A percentile compares a stretch with the other conserved stretches of the same genome.
Conservation (phyloP, 2,888 invertebrate species). For the Drosophila incognita region DNA sequence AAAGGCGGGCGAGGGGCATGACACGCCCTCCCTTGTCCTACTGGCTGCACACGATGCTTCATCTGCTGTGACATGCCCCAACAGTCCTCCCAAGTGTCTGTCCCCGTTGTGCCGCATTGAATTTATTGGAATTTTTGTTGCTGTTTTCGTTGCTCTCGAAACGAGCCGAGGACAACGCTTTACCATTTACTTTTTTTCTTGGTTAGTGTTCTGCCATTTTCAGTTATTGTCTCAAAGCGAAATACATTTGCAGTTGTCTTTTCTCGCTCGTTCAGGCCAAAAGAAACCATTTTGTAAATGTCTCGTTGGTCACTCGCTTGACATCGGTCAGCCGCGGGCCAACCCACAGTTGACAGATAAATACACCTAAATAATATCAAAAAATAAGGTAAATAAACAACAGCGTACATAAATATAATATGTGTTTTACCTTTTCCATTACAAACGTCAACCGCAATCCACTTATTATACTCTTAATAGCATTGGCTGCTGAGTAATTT, state of each 20-base stretch:
- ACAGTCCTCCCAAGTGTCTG: constrained; percentile 78
- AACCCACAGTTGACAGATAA: constrained; percentile 46
- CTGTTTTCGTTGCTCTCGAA: constrained; percentile 37
- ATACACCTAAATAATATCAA: constrained; percentile 10
- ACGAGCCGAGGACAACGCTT: constrained; percentile 53
- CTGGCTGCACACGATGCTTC: constrained; percentile 13
- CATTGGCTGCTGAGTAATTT: constrained; percentile 53
- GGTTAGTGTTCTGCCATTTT: constrained; percentile 23
- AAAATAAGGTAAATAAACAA: neutral
- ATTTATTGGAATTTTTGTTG: constrained; percentile 80
- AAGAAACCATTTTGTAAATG: constrained; percentile 72
- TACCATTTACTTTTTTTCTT: neutral
- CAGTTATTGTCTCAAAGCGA: constrained; percentile 45
- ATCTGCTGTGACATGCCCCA: constrained; percentile 75
- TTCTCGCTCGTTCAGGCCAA: constrained; percentile 25
- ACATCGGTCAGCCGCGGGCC: constrained; percentile 67
- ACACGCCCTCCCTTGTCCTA: constrained; percentile 32
- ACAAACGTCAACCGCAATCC: constrained; percentile 5
- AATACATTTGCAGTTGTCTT: constrained; percentile 55
- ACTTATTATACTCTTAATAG: constrained; percentile 3
- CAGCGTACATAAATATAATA: constrained; percentile 65
- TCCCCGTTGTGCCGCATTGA: constrained; percentile 75
- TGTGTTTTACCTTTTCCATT: constrained; percentile 65
- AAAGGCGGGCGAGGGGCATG: constrained; percentile 2
- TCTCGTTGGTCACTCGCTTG: constrained; percentile 62